Percentiles rank a stretch among this genome's conserved stretches.
These are phyloP conservation scores for Notarius quadriscutis DNA, from an alignment of 2,113 vertebrate species.

Conservation along the genomic window DNA sequence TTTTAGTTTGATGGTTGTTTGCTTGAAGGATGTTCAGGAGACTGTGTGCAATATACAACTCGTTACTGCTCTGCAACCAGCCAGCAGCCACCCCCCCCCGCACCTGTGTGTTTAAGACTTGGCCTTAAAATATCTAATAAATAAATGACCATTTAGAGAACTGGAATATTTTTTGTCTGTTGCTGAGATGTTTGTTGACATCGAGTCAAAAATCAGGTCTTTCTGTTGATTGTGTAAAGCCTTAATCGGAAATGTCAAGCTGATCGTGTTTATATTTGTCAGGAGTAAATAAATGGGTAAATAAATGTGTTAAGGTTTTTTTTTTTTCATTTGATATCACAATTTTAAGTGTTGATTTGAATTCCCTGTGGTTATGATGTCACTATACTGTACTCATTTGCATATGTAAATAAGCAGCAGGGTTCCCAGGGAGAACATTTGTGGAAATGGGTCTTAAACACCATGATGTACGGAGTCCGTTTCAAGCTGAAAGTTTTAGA, in stretches of 20 bases:
- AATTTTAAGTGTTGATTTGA: background rate
- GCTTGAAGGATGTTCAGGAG: background rate
- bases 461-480: too few relatives aligned
- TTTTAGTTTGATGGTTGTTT: background rate
- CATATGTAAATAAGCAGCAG: too few relatives aligned
- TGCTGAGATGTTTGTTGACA: background rate
- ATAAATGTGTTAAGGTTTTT: background rate
- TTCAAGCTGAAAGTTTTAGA: too few relatives aligned
- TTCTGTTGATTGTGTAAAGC: background rate
- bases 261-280: background rate
- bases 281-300: background rate
- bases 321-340: background rate
- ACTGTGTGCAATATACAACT: background rate
- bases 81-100: background rate
- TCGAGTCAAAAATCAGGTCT: background rate
- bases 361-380: background rate
- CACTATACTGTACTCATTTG: too few relatives aligned
- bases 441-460: too few relatives aligned
- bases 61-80: background rate
- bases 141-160: too few relatives aligned
- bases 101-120: background rate
- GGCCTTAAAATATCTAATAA: too few relatives aligned
- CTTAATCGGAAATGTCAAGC: background rate
- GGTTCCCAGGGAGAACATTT: too few relatives aligned
- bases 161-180: background rate